A percentile compares a stretch with the other conserved stretches of the same genome.
Conservation (phyloP, 2,797 vertebrate genomes). For the Sternarchorhynchus goeldii region DNA sequence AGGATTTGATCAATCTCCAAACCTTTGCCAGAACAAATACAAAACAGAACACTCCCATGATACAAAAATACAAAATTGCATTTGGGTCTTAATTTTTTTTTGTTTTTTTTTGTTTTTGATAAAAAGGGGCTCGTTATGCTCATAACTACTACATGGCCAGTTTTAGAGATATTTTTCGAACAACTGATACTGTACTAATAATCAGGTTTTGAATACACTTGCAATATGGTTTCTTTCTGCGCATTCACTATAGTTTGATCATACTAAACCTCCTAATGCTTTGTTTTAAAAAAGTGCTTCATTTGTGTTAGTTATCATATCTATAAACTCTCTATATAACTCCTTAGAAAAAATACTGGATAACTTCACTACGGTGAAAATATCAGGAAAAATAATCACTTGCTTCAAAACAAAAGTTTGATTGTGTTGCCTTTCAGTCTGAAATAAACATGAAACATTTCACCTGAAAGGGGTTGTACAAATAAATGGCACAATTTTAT, state of each 20-base stretch:
- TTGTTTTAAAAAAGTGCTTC: conserved; percentile 78
- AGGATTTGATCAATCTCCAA: conserved; percentile 60
- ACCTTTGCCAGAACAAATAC: conserved; percentile 42
- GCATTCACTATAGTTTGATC: conserved; percentile 51
- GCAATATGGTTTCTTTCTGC: conserved; percentile 11
- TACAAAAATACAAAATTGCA: conserved; percentile 59
- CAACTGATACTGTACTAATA: conserved; percentile 28
- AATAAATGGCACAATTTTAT: conserved; percentile 75
- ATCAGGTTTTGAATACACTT: conserved; percentile 31
- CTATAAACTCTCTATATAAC: conserved; percentile 78
- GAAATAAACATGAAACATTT: conserved; percentile 65
- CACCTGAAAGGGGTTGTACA: conserved; percentile 67
- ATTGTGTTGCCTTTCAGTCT: conserved; percentile 69
- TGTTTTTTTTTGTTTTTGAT: conserved; percentile 7
- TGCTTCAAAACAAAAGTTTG: conserved; percentile 64
- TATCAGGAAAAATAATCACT: conserved; percentile 62
- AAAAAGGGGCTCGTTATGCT: no score
- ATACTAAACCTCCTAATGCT: conserved; percentile 69
- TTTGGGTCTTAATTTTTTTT: conserved; percentile 43
- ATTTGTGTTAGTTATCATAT: conserved; percentile 77
- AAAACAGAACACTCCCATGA: conserved; percentile 40
- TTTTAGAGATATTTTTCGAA: conserved; percentile 10
- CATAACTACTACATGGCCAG: conserved; percentile 1
- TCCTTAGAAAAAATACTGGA: conserved; percentile 78
- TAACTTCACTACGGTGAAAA: conserved; percentile 73